Percentiles rank a stretch among this genome's conserved stretches.
These are phyloP conservation scores for Poeciliopsis turneri DNA, from an alignment of 2,797 vertebrate genomes.

Conservation along the genomic window DNA sequence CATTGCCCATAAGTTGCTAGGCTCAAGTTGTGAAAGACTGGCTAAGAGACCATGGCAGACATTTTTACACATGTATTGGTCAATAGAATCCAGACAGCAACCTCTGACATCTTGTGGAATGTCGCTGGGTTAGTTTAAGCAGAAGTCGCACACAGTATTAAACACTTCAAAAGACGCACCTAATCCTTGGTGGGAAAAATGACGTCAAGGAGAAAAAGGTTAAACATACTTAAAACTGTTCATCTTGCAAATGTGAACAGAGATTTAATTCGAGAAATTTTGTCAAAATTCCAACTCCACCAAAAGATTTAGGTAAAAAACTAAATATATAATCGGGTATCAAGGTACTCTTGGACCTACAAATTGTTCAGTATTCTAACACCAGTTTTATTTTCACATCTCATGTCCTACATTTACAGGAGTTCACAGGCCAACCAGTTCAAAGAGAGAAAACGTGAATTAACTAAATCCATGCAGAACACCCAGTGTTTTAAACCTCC, in stretches of 20 bases:
- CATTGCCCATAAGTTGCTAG: background rate
- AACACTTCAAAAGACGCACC: background rate
- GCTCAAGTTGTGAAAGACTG: background rate
- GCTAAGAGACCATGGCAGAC: background rate
- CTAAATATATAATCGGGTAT: background rate
- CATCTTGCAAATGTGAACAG: background rate
- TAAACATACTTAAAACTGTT: background rate
- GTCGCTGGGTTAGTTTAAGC: background rate
- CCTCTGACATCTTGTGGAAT: background rate
- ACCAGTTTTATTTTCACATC: background rate
- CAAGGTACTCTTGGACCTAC: background rate
- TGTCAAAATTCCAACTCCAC: background rate
- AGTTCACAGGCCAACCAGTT: background rate
- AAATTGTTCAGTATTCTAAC: background rate
- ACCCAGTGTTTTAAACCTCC: background rate
- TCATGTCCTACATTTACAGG: background rate
- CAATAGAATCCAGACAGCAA: background rate
- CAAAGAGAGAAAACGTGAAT: background rate
- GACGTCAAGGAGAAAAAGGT: background rate
- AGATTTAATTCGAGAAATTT: background rate
- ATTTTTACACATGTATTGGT: background rate
- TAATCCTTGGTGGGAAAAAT: background rate
- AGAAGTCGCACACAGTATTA: background rate
- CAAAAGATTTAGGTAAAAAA: background rate
- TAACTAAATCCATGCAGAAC: background rate